Evolutionary conservation across 2,888 invertebrate species (phyloP).

Genomic region (Lepidocyrtoides sp.): DNA sequence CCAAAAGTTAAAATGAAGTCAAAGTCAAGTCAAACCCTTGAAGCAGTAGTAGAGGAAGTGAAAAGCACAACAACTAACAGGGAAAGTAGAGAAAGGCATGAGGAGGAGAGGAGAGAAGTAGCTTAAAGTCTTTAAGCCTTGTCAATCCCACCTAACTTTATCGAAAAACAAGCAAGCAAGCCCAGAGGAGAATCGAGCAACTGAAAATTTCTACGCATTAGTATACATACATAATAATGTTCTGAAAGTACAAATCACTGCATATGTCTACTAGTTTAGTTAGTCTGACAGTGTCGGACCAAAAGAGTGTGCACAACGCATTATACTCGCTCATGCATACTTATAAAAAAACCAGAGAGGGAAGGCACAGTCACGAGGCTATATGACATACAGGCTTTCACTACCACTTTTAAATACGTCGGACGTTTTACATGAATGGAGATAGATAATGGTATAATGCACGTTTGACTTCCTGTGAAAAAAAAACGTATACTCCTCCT

Average conservation of each 20-base stretch:
- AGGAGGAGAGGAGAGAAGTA: conserved; percentile 54
- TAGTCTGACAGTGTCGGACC: neutral
- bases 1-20: conserved; percentile 28
- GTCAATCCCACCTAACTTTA: conserved; percentile 73
- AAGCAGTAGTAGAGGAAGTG: conserved; percentile 32
- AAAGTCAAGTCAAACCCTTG: no score
- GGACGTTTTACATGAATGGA: conserved; percentile 31
- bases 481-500: neutral
- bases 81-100: conserved; percentile 17
- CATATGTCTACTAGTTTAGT: neutral
- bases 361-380: neutral
- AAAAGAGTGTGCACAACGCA: neutral
- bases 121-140: conserved; percentile 73
- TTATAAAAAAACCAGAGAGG: neutral
- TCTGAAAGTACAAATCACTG: neutral
- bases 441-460: conserved; percentile 40
- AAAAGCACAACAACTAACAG: conserved; percentile 49
- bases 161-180: conserved; percentile 58
- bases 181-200: conserved; percentile 31
- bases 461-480: conserved; percentile 31
- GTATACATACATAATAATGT: conserved; percentile 2
- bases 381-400: conserved; percentile 12
- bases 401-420: conserved; percentile 20
- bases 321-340: conserved; percentile 35
- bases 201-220: conserved; percentile 56